Conservation (phyloP, 2,113 vertebrate species). For the Castor canadensis region DNA sequence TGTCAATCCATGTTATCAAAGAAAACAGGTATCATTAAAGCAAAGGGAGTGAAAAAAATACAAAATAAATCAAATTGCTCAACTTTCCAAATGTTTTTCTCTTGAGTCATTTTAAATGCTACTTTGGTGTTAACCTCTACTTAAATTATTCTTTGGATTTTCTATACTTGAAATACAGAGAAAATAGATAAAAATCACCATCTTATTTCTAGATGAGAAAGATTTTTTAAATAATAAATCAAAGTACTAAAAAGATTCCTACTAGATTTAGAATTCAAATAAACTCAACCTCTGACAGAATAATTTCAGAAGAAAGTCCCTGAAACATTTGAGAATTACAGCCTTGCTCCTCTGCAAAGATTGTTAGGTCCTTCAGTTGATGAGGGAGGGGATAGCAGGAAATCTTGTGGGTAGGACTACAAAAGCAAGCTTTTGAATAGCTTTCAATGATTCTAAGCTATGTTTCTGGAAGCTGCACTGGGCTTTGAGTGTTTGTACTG, state of each 20-base stretch:
- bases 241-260: background rate
- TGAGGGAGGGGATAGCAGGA: background rate
- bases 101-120: slow-evolving; percentile 4
- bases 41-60: background rate
- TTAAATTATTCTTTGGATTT: slow-evolving; percentile 6
- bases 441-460: background rate
- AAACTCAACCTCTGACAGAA: background rate
- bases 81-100: background rate
- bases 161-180: background rate
- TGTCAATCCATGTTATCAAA: background rate
- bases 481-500: background rate
- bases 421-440: background rate
- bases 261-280: background rate
- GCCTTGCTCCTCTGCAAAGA: background rate
- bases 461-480: background rate
- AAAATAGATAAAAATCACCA: background rate
- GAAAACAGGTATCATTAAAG: background rate
- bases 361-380: background rate
- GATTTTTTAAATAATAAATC: background rate
- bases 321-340: background rate
- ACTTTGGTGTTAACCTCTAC: background rate
- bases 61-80: background rate
- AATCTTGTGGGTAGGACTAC: background rate
- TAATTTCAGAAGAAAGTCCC: background rate
- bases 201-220: background rate